phyloP scores from a whole-genome alignment of 2,888 invertebrate species.

The Pollenia angustigena region DNA sequence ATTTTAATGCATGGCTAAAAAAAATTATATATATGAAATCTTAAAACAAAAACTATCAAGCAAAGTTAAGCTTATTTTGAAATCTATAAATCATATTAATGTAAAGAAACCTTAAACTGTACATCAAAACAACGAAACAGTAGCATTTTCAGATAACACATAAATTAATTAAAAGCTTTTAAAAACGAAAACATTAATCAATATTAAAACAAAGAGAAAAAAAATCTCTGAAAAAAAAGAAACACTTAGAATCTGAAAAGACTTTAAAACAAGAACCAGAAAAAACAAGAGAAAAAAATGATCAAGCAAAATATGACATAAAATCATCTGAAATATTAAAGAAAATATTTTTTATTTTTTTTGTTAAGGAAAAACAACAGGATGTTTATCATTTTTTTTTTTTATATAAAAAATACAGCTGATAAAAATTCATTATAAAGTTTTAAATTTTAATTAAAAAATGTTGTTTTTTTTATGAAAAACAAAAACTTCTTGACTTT shows the following conservation, averaged over 20 bases:
- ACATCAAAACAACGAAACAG: slow-evolving; percentile 63
- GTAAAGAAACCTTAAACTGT: slow-evolving; percentile 65
- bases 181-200: slow-evolving; percentile 74
- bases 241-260: slow-evolving; percentile 23
- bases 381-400: slow-evolving; percentile 55
- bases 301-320: slow-evolving; percentile 54
- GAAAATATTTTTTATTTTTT: slow-evolving; percentile 52
- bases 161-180: slow-evolving; percentile 76
- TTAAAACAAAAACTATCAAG: slow-evolving; percentile 22
- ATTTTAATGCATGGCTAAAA: slow-evolving; percentile 57
- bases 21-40: neutral
- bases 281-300: slow-evolving; percentile 39
- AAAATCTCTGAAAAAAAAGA: slow-evolving; percentile 17
- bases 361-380: slow-evolving; percentile 63
- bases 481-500: slow-evolving; percentile 25
- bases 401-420: slow-evolving; percentile 76
- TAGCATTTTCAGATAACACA: slow-evolving; percentile 75
- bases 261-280: neutral
- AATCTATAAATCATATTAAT: slow-evolving; percentile 71
- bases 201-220: slow-evolving; percentile 66
- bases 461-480: slow-evolving; percentile 6
- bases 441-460: slow-evolving; percentile 83
- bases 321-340: slow-evolving; percentile 56
- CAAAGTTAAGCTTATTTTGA: slow-evolving; percentile 62
- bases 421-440: slow-evolving; percentile 83